A percentile compares a stretch with the other conserved stretches of the same genome.
phyloP scores from a whole-genome alignment of 2,797 vertebrate genomes.

The Pangasius djambal region DNA sequence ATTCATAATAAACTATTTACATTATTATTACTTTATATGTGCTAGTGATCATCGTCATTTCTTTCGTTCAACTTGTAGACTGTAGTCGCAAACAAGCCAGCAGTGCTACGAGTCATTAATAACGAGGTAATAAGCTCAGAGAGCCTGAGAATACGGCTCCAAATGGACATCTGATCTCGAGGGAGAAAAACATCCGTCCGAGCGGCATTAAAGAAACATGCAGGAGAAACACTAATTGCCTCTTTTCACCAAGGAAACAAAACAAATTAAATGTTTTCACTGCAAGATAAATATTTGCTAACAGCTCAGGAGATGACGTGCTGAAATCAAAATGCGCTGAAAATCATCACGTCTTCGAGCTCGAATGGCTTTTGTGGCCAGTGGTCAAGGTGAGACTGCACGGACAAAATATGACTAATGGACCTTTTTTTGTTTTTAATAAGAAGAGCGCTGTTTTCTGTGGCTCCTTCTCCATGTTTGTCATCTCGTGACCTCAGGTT shows the following conservation, averaged over 20 bases:
- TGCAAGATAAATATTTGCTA: slow-evolving; percentile 2
- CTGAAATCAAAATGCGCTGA: neutral
- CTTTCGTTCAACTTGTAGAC: neutral
- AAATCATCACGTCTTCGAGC: neutral
- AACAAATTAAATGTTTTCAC: slow-evolving; percentile 19
- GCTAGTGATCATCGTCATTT: neutral
- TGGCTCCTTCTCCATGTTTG: neutral
- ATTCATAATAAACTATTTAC: neutral
- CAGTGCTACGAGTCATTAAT: slow-evolving; percentile 21
- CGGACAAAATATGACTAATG: neutral
- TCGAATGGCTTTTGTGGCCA: neutral
- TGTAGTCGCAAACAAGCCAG: too few species aligned
- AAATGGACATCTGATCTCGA: slow-evolving; percentile 54
- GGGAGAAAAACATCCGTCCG: slow-evolving; percentile 53
- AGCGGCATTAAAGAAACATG: slow-evolving; percentile 62
- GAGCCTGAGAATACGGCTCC: neutral
- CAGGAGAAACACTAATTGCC: slow-evolving; percentile 54
- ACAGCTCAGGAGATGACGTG: neutral
- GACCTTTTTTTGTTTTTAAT: neutral
- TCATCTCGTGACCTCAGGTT: slow-evolving; percentile 10
- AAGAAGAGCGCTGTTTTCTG: neutral
- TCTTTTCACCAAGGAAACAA: slow-evolving; percentile 41
- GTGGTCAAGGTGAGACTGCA: slow-evolving; percentile 5
- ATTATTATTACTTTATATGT: neutral
- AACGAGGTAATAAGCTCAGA: slow-evolving; percentile 32